A percentile compares a stretch with the other conserved stretches of the same genome.
Conservation (phyloP, 2,113 vertebrate genomes). For the Pteropus alecto region DNA sequence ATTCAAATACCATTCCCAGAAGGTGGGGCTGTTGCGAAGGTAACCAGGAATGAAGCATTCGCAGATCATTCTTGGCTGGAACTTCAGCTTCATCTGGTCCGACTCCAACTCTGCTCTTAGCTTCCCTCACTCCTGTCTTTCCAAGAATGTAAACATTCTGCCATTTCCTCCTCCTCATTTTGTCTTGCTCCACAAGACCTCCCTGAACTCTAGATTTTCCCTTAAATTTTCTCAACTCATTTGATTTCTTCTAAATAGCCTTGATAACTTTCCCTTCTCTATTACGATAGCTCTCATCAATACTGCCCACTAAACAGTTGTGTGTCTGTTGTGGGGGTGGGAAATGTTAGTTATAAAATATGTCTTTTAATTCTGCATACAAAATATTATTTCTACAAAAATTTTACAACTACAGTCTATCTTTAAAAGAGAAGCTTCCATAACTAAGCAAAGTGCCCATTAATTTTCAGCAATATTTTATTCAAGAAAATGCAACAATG, state of each 20-base stretch:
- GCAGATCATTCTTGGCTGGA: not conserved
- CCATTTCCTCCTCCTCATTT: not conserved
- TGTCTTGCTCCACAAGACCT: not conserved
- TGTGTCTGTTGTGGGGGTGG: not conserved
- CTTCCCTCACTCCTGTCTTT: not conserved
- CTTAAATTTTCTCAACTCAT: not conserved
- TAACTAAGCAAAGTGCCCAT: not conserved
- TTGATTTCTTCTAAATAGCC: not conserved
- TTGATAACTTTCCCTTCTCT: not conserved
- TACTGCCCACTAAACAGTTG: not conserved
- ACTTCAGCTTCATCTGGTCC: not conserved
- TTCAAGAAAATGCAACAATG: not conserved
- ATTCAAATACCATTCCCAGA: not conserved
- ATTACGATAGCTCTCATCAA: not conserved
- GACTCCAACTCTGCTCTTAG: not conserved
- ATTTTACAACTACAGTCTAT: not conserved
- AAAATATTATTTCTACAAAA: not conserved
- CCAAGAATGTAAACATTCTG: not conserved
- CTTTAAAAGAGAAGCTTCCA: not conserved
- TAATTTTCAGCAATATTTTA: not conserved
- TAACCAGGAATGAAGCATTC: not conserved
- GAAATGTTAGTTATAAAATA: not conserved
- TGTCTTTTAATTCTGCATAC: not conserved
- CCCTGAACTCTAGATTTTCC: not conserved
- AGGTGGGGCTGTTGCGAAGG: not conserved